phyloP scores from a whole-genome alignment of 2,797 vertebrate species.

The Botia almorhae region DNA sequence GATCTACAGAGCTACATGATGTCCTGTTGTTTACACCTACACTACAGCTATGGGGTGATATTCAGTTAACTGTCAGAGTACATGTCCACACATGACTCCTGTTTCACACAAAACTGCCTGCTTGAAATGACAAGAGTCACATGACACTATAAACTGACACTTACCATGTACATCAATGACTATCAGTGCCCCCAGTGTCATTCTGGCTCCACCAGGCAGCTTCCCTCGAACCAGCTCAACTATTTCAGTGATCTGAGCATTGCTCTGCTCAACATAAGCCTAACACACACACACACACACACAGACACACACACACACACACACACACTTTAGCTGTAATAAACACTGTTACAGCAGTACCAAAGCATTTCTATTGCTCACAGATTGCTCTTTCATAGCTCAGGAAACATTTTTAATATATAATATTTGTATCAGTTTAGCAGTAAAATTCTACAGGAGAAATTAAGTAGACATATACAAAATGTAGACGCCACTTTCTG shows the following conservation, averaged over 20 bases:
- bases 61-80: too few relatives aligned
- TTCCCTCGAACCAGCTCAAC: conserved; percentile 91
- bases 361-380: too few relatives aligned
- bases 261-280: conserved; percentile 87
- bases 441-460: too few relatives aligned
- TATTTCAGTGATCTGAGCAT: conserved; percentile 86
- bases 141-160: not conserved
- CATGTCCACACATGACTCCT: too few relatives aligned
- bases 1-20: too few relatives aligned
- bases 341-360: not conserved
- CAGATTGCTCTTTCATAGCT: too few relatives aligned
- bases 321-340: not conserved
- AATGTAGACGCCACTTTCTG: too few relatives aligned
- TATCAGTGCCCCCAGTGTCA: conserved; percentile 89
- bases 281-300: conserved; percentile 66
- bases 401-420: too few relatives aligned
- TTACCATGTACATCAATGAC: conserved; percentile 95
- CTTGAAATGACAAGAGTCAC: not conserved
- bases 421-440: too few relatives aligned
- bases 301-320: conserved; percentile 25
- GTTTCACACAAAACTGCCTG: not conserved
- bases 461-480: too few relatives aligned
- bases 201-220: conserved; percentile 86
- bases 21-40: not conserved
- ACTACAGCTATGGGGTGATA: too few relatives aligned